A percentile compares a stretch with the other conserved stretches of the same genome.
Conservation (phyloP, 2,888 invertebrate genomes). For the Nasonia oneida region DNA sequence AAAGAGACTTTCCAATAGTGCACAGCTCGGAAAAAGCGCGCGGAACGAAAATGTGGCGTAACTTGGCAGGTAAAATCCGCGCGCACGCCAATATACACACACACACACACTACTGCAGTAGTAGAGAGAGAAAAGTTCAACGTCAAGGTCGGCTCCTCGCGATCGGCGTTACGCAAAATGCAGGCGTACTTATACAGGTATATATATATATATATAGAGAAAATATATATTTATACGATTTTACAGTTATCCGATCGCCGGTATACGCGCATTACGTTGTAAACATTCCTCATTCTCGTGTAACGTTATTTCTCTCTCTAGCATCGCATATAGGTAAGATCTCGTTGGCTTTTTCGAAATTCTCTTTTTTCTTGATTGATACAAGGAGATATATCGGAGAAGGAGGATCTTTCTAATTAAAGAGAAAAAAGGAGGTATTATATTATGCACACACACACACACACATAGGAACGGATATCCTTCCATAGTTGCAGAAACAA, state of each 20-base stretch:
- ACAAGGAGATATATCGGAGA: not conserved
- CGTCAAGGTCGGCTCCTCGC: slow-evolving; percentile 51
- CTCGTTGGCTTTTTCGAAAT: not conserved
- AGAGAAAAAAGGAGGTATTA: not conserved
- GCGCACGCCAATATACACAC: not conserved
- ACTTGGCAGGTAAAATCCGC: slow-evolving; percentile 41
- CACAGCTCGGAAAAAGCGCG: not conserved
- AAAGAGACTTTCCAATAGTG: not conserved
- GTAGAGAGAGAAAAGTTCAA: slow-evolving; percentile 50
- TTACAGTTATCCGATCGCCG: slow-evolving; percentile 8
- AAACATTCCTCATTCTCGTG: not conserved
- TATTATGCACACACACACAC: not conserved
- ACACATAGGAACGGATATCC: slow-evolving; percentile 29
- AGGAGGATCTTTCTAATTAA: not conserved
- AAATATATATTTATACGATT: not conserved
- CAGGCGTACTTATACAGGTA: not conserved
- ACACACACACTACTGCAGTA: too few species aligned
- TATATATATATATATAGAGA: not conserved
- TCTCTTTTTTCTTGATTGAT: not conserved
- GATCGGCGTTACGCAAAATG: slow-evolving; percentile 53
- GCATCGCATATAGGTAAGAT: too few species aligned
- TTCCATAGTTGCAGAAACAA: slow-evolving; percentile 25
- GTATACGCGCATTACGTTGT: not conserved
- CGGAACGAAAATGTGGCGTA: slow-evolving; percentile 26
- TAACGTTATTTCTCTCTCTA: not conserved